These are phyloP conservation scores for Callorhinus ursinus DNA, from an alignment of 2,113 vertebrate genomes.

Conservation along the genomic window DNA sequence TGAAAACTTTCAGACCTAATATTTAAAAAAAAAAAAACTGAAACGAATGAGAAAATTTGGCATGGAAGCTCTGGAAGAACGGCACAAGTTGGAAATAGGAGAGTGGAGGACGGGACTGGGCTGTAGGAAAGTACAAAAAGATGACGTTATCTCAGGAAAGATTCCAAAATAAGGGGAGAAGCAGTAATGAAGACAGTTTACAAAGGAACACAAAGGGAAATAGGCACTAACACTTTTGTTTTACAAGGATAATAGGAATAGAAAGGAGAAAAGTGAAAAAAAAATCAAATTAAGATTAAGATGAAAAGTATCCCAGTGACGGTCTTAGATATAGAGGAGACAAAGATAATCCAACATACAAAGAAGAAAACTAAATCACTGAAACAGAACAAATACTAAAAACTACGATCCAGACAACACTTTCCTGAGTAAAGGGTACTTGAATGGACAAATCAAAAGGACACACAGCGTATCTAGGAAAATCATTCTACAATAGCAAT, in stretches of 20 bases:
- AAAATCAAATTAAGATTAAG: neutral
- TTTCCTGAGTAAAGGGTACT: neutral
- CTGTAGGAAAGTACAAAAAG: neutral
- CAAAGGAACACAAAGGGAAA: neutral
- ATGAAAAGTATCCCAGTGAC: neutral
- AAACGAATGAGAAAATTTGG: neutral
- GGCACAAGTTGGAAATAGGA: neutral
- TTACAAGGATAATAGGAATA: neutral
- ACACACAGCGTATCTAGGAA: neutral
- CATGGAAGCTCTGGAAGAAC: neutral
- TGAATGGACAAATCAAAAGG: neutral
- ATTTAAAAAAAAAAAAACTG: neutral
- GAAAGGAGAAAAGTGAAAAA: neutral
- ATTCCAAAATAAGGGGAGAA: neutral
- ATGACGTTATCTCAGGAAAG: neutral
- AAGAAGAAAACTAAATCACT: neutral
- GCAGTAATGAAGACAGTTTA: neutral
- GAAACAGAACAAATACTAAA: neutral
- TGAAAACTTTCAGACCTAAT: neutral
- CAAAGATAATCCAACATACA: neutral
- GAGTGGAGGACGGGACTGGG: neutral
- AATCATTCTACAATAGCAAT: neutral
- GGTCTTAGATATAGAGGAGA: too few species aligned
- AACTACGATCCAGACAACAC: neutral
- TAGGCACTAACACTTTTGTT: neutral